Evolutionary conservation across 2,113 vertebrate genomes (phyloP).

Genomic region (Pseudonaja textilis): DNA sequence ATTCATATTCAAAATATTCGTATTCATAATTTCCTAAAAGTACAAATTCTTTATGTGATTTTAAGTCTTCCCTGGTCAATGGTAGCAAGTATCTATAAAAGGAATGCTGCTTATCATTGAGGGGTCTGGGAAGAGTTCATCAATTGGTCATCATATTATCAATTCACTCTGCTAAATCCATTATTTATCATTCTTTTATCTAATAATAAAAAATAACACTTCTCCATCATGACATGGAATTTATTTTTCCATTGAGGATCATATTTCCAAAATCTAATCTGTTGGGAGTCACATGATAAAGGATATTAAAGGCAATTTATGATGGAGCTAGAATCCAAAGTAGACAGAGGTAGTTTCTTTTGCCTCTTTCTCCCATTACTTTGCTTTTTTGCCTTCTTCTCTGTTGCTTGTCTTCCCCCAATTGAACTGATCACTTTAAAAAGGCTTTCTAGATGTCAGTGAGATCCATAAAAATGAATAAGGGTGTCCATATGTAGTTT

Average conservation of each 20-base stretch:
- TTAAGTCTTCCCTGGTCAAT: not conserved
- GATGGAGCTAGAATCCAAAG: not conserved
- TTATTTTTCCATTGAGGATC: not conserved
- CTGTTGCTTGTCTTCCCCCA: not conserved
- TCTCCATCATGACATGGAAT: not conserved
- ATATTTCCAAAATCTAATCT: not conserved
- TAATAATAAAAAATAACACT: not conserved
- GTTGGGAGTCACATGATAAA: not conserved
- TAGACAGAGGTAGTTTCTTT: not conserved
- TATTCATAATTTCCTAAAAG: not conserved
- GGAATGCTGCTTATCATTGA: not conserved
- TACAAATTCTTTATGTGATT: not conserved
- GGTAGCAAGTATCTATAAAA: not conserved
- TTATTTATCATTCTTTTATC: not conserved
- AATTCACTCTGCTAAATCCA: not conserved
- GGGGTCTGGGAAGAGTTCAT: not conserved
- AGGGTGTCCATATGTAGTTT: not conserved
- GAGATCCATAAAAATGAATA: not conserved
- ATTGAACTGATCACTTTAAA: not conserved
- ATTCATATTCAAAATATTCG: no score
- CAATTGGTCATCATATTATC: not conserved
- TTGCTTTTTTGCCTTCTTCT: not conserved
- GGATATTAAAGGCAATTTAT: not conserved
- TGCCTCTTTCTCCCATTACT: not conserved
- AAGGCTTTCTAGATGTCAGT: not conserved